Evolutionary conservation across 2,113 vertebrate genomes (phyloP).

Genomic region (Paedocypris sp.): DNA sequence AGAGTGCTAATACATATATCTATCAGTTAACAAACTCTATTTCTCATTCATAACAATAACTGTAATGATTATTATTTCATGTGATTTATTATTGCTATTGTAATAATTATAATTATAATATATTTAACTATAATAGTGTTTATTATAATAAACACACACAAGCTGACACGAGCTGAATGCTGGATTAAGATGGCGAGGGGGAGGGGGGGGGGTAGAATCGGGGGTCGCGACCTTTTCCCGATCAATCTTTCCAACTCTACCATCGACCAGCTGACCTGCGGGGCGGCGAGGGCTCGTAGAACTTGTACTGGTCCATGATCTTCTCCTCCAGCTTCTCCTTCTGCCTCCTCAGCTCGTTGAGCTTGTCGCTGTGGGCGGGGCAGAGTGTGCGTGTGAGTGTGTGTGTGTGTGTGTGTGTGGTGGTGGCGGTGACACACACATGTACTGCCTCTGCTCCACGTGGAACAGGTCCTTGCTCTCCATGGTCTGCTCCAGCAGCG

Average conservation of each 20-base stretch:
- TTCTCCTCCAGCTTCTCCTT: constrained; percentile 98
- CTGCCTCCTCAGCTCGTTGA: constrained; percentile 91
- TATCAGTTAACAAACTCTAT: no score
- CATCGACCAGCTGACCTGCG: constrained; percentile 67
- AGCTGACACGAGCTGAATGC: no score
- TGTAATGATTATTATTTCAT: no score
- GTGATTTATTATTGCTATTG: no score
- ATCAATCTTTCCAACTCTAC: neutral
- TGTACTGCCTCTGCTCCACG: constrained; percentile 95
- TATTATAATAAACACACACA: no score
- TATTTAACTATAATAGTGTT: no score
- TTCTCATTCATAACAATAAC: no score
- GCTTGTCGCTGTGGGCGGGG: constrained; percentile 72
- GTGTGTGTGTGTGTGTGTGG: neutral
- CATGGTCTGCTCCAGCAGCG: constrained; percentile 93
- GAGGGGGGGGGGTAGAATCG: no score
- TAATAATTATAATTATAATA: no score
- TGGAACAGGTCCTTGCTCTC: constrained; percentile 99
- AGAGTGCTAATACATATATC: no score
- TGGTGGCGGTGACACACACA: constrained; percentile 62
- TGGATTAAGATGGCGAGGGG: no score
- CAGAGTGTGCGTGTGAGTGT: neutral
- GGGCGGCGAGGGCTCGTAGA: constrained; percentile 93
- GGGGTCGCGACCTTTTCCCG: no score
- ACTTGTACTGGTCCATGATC: constrained; percentile 99